phyloP scores from a whole-genome alignment of 2,113 vertebrate species.

The Laticauda colubrina region DNA sequence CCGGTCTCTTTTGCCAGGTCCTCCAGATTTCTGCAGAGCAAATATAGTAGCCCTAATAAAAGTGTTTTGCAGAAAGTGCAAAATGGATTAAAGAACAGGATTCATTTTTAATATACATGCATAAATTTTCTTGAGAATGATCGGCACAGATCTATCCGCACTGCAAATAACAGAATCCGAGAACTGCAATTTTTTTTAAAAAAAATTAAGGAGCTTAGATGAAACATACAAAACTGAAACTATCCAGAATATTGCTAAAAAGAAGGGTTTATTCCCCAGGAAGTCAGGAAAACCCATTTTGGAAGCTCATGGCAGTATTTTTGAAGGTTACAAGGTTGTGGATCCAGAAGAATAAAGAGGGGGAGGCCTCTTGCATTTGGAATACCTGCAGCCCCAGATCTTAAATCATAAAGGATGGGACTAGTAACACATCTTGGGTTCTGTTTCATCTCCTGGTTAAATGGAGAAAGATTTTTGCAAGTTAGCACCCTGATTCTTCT shows the following conservation, averaged over 20 bases:
- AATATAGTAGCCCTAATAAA: background rate
- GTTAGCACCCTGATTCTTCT: background rate
- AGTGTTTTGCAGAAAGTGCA: accelerated
- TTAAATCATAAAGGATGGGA: background rate
- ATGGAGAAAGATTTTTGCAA: background rate
- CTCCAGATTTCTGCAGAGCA: background rate
- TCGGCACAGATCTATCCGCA: background rate
- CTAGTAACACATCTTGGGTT: background rate
- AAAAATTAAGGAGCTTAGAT: background rate
- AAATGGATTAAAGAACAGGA: background rate
- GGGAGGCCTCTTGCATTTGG: background rate
- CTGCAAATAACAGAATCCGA: background rate
- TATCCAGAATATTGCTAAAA: background rate
- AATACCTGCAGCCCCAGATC: background rate
- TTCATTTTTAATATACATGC: background rate
- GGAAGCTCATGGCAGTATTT: background rate
- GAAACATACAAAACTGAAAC: background rate
- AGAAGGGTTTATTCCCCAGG: background rate
- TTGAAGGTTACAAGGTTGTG: background rate
- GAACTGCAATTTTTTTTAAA: background rate
- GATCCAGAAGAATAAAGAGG: background rate
- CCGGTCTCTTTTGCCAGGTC: background rate
- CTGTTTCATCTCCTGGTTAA: background rate
- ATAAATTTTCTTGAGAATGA: background rate
- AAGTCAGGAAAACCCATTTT: background rate